Percentiles rank a stretch among this genome's conserved stretches.
Evolutionary conservation across 2,888 invertebrate species (phyloP).

Genomic region (Cepaea hortensis): DNA sequence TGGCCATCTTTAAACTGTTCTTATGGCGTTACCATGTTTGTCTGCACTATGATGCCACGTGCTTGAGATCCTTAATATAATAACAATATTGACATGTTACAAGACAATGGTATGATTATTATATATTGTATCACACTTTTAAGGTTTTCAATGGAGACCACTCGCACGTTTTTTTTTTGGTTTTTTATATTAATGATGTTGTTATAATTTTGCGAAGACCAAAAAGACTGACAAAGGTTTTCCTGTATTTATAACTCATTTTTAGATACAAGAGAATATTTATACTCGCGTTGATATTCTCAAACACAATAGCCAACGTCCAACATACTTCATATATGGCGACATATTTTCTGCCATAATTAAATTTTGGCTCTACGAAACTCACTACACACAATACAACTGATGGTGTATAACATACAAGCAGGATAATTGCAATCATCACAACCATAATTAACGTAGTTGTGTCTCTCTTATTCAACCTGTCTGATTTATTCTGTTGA

Average conservation of each 20-base stretch:
- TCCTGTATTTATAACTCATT: not conserved
- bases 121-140: too few relatives aligned
- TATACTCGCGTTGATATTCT: not conserved
- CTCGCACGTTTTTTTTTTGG: too few relatives aligned
- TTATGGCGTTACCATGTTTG: too few relatives aligned
- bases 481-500: not conserved
- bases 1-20: too few relatives aligned
- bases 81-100: too few relatives aligned
- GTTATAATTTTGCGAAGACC: not conserved
- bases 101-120: too few relatives aligned
- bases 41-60: too few relatives aligned
- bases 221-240: not conserved
- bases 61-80: too few relatives aligned
- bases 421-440: not conserved
- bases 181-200: too few relatives aligned
- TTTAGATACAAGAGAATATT: slow-evolving; percentile 10
- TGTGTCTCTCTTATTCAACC: not conserved
- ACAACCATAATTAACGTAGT: not conserved
- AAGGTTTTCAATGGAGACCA: too few relatives aligned
- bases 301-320: not conserved
- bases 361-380: not conserved
- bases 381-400: not conserved
- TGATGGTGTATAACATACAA: not conserved
- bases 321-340: not conserved
- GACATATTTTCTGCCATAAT: not conserved